Conservation (phyloP, 1,140 invertebrate species). For the Aphaenogaster rudis region DNA sequence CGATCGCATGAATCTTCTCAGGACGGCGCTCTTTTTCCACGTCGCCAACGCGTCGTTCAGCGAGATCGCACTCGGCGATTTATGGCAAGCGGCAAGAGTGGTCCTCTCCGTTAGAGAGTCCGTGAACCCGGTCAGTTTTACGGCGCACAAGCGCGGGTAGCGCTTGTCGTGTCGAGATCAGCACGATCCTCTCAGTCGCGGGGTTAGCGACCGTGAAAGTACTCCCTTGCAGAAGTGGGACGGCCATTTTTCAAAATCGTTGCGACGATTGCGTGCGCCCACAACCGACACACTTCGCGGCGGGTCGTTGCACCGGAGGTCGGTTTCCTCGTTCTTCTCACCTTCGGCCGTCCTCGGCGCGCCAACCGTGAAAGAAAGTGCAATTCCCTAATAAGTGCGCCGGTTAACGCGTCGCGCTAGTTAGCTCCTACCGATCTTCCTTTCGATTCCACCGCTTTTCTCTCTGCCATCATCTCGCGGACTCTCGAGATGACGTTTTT, state of each 20-base stretch:
- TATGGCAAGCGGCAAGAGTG: slow-evolving; percentile 76
- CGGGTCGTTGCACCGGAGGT: slow-evolving; percentile 83
- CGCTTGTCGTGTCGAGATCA: slow-evolving; percentile 38
- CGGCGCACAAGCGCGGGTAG: slow-evolving; percentile 29
- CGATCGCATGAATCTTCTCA: background rate
- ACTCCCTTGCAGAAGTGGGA: slow-evolving; percentile 85
- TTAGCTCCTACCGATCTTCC: slow-evolving; percentile 69
- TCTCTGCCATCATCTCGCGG: slow-evolving; percentile 5
- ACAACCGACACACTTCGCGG: slow-evolving; percentile 84
- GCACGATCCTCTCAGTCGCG: slow-evolving; percentile 76
- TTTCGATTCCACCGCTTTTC: slow-evolving; percentile 72
- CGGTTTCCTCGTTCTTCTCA: slow-evolving; percentile 82
- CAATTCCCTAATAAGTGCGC: slow-evolving; percentile 77
- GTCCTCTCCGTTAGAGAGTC: slow-evolving; percentile 61
- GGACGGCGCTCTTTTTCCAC: slow-evolving; percentile 3
- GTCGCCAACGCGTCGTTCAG: background rate
- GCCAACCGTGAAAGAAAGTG: slow-evolving; percentile 77
- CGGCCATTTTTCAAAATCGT: slow-evolving; percentile 86
- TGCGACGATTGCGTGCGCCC: slow-evolving; percentile 86
- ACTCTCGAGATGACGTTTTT: slow-evolving; percentile 34
- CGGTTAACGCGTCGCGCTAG: slow-evolving; percentile 52
- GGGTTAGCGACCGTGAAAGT: slow-evolving; percentile 87
- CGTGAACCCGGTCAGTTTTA: slow-evolving; percentile 16
- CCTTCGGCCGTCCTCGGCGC: slow-evolving; percentile 71
- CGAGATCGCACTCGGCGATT: slow-evolving; percentile 59